Conservation (phyloP, 2,888 invertebrate genomes). For the Leucania comma region DNA sequence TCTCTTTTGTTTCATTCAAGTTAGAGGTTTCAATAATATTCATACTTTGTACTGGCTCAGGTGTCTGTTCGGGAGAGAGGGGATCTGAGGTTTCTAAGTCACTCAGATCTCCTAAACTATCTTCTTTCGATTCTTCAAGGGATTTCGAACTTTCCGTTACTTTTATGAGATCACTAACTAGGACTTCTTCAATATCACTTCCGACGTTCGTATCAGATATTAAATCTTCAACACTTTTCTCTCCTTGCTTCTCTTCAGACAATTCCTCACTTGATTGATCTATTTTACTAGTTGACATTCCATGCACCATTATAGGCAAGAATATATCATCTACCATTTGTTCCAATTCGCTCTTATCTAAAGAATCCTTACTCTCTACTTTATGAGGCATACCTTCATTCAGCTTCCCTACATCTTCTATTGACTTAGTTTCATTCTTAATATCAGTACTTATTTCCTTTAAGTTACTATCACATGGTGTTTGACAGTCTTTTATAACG, state of each 20-base stretch:
- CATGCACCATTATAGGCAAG: conserved; percentile 69
- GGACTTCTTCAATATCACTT: conserved; percentile 59
- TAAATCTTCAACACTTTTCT: conserved; percentile 30
- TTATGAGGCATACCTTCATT: conserved; percentile 67
- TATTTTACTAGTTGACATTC: conserved; percentile 57
- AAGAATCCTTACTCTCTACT: conserved; percentile 70
- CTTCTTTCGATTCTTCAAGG: conserved; percentile 43
- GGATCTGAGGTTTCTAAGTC: conserved; percentile 50
- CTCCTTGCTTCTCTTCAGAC: conserved; percentile 34
- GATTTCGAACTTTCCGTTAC: conserved; percentile 51
- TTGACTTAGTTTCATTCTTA: conserved; percentile 86
- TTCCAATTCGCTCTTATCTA: conserved; percentile 58
- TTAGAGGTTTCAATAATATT: conserved; percentile 55
- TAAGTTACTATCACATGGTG: conserved; percentile 85
- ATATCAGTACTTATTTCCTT: conserved; percentile 81
- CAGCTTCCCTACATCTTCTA: conserved; percentile 78
- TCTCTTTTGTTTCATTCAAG: conserved; percentile 56
- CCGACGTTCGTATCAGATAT: conserved; percentile 39
- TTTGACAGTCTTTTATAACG: conserved; percentile 85
- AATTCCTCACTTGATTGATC: conserved; percentile 54
- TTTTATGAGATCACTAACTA: conserved; percentile 66
- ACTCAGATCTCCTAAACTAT: conserved; percentile 55
- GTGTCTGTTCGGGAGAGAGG: conserved; percentile 61
- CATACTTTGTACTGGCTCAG: conserved; percentile 79
- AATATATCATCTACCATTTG: conserved; percentile 65